Base-by-base conservation (phyloP, 2,113 vertebrate genomes). In the Butorides virescens region DNA sequence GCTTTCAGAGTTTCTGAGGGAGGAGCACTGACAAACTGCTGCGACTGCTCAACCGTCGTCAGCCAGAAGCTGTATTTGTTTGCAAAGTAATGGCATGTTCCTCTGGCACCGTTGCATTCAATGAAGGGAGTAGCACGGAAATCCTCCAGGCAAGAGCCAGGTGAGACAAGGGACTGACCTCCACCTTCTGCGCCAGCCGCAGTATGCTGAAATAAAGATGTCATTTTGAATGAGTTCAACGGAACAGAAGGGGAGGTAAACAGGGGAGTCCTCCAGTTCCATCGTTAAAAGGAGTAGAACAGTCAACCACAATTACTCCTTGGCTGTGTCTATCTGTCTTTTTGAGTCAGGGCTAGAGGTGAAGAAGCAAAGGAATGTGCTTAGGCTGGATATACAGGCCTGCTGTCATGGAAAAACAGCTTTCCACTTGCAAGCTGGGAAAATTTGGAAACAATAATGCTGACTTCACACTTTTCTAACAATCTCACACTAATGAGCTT, bases 61-160 rank as follows among this genome's bases (percentile, higher is more conserved):
- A 99, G 98, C 99, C 99, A 99, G 98, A 99, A 99, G 97, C 99
- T 99, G 98, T 99, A 99, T 74, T 99, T 99, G 96, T 99, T 99
- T 92, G 99, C 98, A 32, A 99, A 99, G 98, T 99, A 99, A 88
- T 99, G 99, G 97, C 99, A 99, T 0, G 98, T 99, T 9, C 99
- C 99, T 22, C 97, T 97, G 18, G 98, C 99, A 0, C 99, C 99
- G 3, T 98, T 99, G 98, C 99, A 99, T 92, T 99, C 99, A 3
- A 99, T 99, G 98, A 99, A 99, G 0, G 99, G 99, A 9, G 99
- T 99, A 1, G 99, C 98, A 5, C 99, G 98, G 97, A 99, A 99
- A 89, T 99, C 99, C 93, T 99, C 99, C 82, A 99, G 98, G 89
- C 99, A 99, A 44, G 99, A 99, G 2, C 99, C 99, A 0, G 99